Conservation (phyloP, 2,888 invertebrate genomes). For the Lamellibrachia columna region DNA sequence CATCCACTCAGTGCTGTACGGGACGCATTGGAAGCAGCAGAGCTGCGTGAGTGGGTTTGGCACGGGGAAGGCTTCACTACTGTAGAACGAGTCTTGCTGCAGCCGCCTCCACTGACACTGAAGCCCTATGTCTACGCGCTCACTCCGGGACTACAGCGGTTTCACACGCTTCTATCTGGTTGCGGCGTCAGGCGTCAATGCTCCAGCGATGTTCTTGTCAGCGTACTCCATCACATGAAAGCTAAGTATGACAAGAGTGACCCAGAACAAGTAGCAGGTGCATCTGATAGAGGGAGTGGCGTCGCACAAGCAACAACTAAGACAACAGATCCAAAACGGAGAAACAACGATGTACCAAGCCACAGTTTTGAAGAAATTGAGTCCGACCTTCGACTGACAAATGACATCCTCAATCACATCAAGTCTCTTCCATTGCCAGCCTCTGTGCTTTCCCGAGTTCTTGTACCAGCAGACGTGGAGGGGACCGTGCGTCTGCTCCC, state of each 20-base stretch:
- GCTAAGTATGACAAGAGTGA: slow-evolving; percentile 13
- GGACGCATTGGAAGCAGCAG: not conserved
- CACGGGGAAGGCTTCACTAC: slow-evolving; percentile 44
- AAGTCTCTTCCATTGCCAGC: not conserved
- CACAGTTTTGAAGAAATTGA: not conserved
- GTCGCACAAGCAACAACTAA: not conserved
- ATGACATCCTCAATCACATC: slow-evolving; percentile 40
- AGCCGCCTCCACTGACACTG: slow-evolving; percentile 34
- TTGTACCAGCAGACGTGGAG: not conserved
- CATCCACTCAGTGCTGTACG: slow-evolving; percentile 23
- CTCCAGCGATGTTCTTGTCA: slow-evolving; percentile 30
- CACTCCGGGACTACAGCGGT: slow-evolving; percentile 40
- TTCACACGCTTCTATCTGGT: slow-evolving; percentile 32
- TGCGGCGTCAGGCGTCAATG: slow-evolving; percentile 37
- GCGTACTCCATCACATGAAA: slow-evolving; percentile 36
- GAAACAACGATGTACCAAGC: not conserved
- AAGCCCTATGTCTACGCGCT: slow-evolving; percentile 41
- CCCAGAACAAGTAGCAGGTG: not conserved
- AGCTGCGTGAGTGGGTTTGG: slow-evolving; percentile 43
- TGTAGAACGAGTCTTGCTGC: slow-evolving; percentile 28
- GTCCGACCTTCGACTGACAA: slow-evolving; percentile 31
- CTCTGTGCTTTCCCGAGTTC: not conserved
- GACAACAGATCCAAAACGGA: not conserved
- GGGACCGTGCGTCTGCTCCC: slow-evolving; percentile 32
- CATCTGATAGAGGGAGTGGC: not conserved